Evolutionary conservation across 2,113 vertebrate species (phyloP).

Genomic region (Stigmatopora argus): DNA sequence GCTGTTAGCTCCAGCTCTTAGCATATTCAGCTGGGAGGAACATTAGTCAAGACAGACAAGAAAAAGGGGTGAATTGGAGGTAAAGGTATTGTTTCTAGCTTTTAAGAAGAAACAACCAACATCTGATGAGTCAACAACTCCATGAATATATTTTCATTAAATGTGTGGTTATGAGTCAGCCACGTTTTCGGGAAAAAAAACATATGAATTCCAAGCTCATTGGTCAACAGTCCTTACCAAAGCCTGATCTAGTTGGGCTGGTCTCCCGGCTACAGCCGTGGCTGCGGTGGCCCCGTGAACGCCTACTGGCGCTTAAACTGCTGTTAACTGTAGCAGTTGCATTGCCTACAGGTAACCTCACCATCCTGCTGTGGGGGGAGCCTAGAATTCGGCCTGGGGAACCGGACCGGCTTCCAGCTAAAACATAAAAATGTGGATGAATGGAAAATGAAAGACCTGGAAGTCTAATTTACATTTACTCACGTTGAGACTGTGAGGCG

Average conservation of each 20-base stretch:
- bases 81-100: neutral
- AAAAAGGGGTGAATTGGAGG: neutral
- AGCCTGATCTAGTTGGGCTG: conserved; percentile 80
- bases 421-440: conserved; percentile 18
- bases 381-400: conserved; percentile 86
- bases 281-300: conserved; percentile 83
- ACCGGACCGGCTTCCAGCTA: conserved; percentile 91
- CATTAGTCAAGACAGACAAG: conserved; percentile 37
- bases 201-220: neutral
- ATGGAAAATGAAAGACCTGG: neutral
- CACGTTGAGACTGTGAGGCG: conserved; percentile 91
- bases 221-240: conserved; percentile 70
- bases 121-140: neutral
- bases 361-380: conserved; percentile 76
- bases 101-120: neutral
- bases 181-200: neutral
- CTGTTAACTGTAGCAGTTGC: conserved; percentile 58
- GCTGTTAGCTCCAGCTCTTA: conserved; percentile 28
- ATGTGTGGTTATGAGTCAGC: neutral
- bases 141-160: neutral
- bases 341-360: conserved; percentile 63
- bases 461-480: conserved; percentile 48
- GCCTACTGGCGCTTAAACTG: conserved; percentile 70
- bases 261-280: conserved; percentile 94
- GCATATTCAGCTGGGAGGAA: conserved; percentile 22